Conservation (phyloP, 2,113 vertebrate genomes). For the Myotis davidii region DNA sequence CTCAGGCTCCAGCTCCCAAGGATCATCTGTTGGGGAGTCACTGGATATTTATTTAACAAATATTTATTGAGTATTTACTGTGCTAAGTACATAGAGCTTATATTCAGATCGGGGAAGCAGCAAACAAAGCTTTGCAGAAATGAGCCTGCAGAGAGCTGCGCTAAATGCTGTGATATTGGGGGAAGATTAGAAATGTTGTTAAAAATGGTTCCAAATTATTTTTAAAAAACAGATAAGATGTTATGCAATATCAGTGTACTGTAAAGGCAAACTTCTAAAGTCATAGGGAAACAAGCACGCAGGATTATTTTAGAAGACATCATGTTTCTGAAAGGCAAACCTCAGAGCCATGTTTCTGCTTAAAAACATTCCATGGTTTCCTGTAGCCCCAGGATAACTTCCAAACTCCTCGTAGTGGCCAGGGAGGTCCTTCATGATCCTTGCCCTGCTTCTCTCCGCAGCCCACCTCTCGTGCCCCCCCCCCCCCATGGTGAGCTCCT, state of each 20-base stretch:
- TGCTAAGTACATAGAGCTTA: not conserved
- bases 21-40: not conserved
- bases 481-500: not conserved
- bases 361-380: not conserved
- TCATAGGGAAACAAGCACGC: not conserved
- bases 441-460: not conserved
- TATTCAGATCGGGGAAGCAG: not conserved
- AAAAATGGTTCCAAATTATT: not conserved
- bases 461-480: rapidly evolving
- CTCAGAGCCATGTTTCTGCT: not conserved
- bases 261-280: not conserved
- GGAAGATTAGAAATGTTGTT: not conserved
- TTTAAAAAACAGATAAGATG: not conserved
- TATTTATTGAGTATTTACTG: not conserved
- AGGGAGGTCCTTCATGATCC: rapidly evolving
- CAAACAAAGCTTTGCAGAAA: not conserved
- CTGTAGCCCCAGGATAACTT: not conserved
- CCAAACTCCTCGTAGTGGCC: not conserved
- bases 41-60: not conserved
- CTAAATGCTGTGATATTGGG: not conserved
- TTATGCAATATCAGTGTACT: not conserved
- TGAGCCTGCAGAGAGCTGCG: not conserved
- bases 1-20: not conserved
- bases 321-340: not conserved
- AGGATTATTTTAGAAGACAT: not conserved